phyloP scores from a whole-genome alignment of 2,113 vertebrate genomes.

The Neotoma lepida region DNA sequence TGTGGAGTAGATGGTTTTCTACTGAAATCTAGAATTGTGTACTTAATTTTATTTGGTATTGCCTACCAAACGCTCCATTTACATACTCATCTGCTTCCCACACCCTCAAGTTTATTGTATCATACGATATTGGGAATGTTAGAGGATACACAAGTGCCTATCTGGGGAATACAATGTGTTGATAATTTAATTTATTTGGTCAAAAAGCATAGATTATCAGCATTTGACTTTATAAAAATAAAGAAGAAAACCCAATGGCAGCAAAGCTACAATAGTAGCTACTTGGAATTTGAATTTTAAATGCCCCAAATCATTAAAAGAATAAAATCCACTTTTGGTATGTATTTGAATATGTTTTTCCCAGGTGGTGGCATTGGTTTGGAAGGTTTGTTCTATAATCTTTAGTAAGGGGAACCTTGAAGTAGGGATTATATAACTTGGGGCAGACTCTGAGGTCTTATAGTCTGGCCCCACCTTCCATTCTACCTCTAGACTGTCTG shows the following conservation, averaged over 20 bases:
- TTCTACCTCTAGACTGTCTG: neutral
- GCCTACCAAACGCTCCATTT: neutral
- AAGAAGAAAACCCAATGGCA: neutral
- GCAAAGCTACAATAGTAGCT: neutral
- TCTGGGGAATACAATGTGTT: neutral
- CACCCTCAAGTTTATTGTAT: neutral
- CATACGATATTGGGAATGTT: neutral
- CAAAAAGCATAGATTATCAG: neutral
- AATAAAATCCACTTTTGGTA: neutral
- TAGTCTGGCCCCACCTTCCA: neutral
- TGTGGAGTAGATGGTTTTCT: neutral
- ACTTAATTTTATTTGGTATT: neutral
- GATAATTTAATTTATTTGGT: neutral
- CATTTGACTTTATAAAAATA: neutral
- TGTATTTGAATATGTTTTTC: neutral
- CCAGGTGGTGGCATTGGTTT: neutral
- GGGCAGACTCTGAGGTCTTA: neutral
- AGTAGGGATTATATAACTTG: neutral
- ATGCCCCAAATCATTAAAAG: neutral
- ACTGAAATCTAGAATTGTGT: neutral
- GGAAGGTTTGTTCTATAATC: neutral
- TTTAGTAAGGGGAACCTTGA: accelerated
- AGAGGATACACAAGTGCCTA: neutral
- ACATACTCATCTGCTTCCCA: neutral
- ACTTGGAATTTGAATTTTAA: neutral